Conservation (phyloP, 2,797 vertebrate species). For the Allobates femoralis region DNA sequence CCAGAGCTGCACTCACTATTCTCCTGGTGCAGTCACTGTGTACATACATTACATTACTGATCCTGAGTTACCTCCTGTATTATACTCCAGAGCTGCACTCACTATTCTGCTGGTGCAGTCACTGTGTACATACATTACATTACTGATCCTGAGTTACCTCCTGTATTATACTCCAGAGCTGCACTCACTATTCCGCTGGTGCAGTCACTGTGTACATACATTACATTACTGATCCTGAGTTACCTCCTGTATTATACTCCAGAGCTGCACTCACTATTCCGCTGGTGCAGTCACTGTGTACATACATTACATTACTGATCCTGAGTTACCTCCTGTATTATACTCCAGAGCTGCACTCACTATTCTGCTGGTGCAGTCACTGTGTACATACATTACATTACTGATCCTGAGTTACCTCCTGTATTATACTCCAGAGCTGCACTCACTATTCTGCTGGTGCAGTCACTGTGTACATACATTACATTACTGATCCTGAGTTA, state of each 20-base stretch:
- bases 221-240: neutral
- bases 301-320: neutral
- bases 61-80: neutral
- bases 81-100: neutral
- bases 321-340: neutral
- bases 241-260: neutral
- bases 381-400: constrained; percentile 6
- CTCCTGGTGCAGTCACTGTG: neutral
- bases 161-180: neutral
- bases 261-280: neutral
- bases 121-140: constrained; percentile 7
- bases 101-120: neutral
- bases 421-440: neutral
- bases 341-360: neutral
- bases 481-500: neutral
- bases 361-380: neutral
- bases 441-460: neutral
- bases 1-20: neutral
- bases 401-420: neutral
- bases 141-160: neutral
- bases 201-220: constrained; percentile 12
- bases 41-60: neutral
- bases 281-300: constrained; percentile 6
- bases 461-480: constrained; percentile 8
- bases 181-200: neutral